Evolutionary conservation across 2,888 invertebrate genomes (phyloP), one percentile per base, ranked within the genome.

Genomic region (Colostygia pectinataria): DNA sequence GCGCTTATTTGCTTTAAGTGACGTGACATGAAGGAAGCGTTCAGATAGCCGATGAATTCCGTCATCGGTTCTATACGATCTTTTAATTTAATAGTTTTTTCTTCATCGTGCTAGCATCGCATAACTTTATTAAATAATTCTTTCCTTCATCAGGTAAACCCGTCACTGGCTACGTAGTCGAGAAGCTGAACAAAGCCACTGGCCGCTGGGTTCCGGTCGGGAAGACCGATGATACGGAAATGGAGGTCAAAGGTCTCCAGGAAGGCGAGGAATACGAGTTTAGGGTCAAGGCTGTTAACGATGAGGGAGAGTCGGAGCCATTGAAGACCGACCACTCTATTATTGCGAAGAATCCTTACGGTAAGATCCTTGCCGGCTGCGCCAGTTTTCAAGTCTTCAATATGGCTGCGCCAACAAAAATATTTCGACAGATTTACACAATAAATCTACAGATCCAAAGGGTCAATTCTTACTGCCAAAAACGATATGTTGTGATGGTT

Each of bases 151-250:
- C 66, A 91, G 91, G 91, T 57, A 96, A 96, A 82, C 97, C 97
- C 7, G 92, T 97, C 12, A 95, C 95, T n/a, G 96, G 95, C 51
- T 98, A 98, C 76, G 94, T 96, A 56, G 95, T 99, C 0, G 99
- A 98, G 77, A 98, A 98, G 80, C 91, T 98, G 56, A 99, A 99
- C 83, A 95, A 95, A 57, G 94, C 94, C 0, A 97, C 97, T 33
- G 98, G 98, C 9, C 93, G 96, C 59, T 98, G 97, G 98, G 95
- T 97, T 52, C 98, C 98, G 15, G 97, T 98, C 42, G 98, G 98
- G 51, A 94, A 95, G 62, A 95, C 96, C 0, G 93, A 92, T 77
- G 99, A 94, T 81, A 98, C 94, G 34, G 96, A 96, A 83, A 93
- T 97, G 93, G 97, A 98, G 63, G 75, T 89, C 67, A 88, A 88